A percentile compares a stretch with the other conserved stretches of the same genome.
These are phyloP conservation scores for Chymomyza amoena DNA, from an alignment of 2,888 invertebrate species.

Conservation along the genomic window DNA sequence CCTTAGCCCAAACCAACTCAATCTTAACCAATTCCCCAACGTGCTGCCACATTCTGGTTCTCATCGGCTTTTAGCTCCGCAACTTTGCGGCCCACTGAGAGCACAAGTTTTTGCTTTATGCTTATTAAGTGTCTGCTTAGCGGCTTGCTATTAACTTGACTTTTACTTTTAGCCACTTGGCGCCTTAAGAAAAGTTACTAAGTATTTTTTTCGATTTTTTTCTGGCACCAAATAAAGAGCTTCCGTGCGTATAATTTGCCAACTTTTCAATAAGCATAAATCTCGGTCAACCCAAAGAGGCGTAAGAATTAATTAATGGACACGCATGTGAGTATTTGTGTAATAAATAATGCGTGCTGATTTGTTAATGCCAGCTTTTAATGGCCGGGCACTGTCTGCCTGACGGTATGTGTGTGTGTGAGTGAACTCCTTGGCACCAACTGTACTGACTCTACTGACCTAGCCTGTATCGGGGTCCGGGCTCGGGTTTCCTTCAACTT, in stretches of 20 bases:
- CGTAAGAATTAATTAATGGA: constrained; percentile 44
- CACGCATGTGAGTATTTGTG: constrained; percentile 14
- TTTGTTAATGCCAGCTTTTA: constrained; percentile 51
- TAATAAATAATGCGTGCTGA: constrained; percentile 62
- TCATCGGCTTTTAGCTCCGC: neutral
- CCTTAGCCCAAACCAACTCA: neutral
- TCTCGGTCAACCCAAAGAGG: neutral
- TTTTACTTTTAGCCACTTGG: constrained; percentile 10
- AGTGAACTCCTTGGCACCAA: constrained; percentile 46
- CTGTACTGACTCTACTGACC: neutral
- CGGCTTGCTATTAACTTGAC: constrained; percentile 6
- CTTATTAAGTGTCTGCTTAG: constrained; percentile 46
- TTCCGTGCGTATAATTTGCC: constrained; percentile 28
- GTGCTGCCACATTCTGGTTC: neutral
- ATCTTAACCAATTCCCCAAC: neutral
- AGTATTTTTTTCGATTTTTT: neutral
- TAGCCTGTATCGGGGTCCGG: neutral
- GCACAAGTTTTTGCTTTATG: constrained; percentile 28
- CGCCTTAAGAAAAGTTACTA: neutral
- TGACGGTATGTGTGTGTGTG: neutral
- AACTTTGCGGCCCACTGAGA: neutral
- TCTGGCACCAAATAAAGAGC: neutral
- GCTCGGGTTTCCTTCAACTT: constrained; percentile 38
- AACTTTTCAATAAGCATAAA: constrained; percentile 24
- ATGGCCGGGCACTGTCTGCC: neutral